Conservation (phyloP, 2,888 invertebrate species). For the Diaphora mendica region DNA sequence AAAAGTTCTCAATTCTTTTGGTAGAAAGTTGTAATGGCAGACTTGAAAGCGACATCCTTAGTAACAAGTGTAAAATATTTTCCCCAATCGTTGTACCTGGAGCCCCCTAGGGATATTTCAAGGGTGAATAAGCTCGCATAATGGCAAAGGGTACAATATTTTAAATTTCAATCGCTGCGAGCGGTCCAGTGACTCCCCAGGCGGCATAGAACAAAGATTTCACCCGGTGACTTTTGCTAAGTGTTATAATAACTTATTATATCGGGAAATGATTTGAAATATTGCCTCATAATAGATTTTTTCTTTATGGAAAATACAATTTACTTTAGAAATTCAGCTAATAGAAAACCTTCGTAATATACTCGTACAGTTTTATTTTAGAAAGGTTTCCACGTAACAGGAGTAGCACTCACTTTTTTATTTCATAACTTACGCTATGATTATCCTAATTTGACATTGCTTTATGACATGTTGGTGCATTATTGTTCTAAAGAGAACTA, state of each 20-base stretch:
- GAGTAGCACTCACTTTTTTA: not conserved
- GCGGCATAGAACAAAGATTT: constrained; percentile 82
- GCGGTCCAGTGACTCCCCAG: constrained; percentile 78
- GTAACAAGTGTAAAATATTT: constrained; percentile 87
- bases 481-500: not conserved
- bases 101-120: constrained; percentile 86
- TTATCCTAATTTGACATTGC: no score
- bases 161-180: constrained; percentile 87
- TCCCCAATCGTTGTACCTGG: constrained; percentile 86
- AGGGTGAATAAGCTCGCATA: constrained; percentile 87
- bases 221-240: constrained; percentile 79
- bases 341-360: not conserved
- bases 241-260: constrained; percentile 79
- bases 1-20: constrained; percentile 59
- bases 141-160: constrained; percentile 87
- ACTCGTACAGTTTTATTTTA: not conserved
- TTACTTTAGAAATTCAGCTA: not conserved
- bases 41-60: constrained; percentile 83
- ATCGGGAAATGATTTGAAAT: constrained; percentile 62
- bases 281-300: constrained; percentile 37
- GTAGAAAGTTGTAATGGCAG: constrained; percentile 64
- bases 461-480: no score
- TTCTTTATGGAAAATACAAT: constrained; percentile 14
- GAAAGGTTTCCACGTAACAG: not conserved
- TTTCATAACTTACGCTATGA: not conserved